These are phyloP conservation scores for Halichondria panicea DNA, from an alignment of 37 sponge, comb jelly and placozoan genomes.

Conservation along the genomic window DNA sequence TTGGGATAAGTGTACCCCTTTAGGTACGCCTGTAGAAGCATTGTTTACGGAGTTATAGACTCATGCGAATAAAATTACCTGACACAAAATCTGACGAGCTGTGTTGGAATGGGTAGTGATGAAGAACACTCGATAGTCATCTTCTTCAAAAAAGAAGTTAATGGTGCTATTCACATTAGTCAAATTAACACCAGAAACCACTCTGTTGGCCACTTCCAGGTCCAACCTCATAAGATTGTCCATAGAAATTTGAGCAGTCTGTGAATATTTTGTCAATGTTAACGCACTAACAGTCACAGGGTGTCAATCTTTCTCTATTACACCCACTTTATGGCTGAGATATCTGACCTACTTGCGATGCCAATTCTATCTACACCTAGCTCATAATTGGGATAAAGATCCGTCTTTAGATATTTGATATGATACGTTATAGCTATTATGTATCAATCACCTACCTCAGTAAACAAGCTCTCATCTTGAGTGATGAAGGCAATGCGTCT, in stretches of 20 bases:
- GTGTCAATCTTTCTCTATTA: too few relatives aligned
- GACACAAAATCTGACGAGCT: conserved; percentile 25
- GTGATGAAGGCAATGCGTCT: conserved; percentile 8
- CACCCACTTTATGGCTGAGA: too few relatives aligned
- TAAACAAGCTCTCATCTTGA: conserved; percentile 13
- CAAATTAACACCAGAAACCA: background rate
- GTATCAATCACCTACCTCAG: background rate
- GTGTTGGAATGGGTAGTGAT: conserved; percentile 10
- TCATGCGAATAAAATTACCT: background rate
- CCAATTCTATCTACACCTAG: too few relatives aligned
- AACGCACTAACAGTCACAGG: too few relatives aligned
- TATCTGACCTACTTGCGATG: too few relatives aligned
- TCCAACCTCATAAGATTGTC: too few relatives aligned
- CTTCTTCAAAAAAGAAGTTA: background rate
- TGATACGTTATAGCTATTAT: too few relatives aligned
- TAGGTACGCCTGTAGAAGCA: conserved; percentile 4
- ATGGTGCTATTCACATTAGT: background rate
- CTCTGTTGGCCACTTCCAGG: background rate
- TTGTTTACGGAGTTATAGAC: background rate
- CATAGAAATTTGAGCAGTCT: too few relatives aligned
- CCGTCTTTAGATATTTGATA: too few relatives aligned
- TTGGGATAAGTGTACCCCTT: background rate
- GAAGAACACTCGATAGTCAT: conserved; percentile 23
- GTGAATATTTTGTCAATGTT: too few relatives aligned
- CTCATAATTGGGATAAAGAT: too few relatives aligned